Percentiles rank a stretch among this genome's conserved stretches.
These are phyloP conservation scores for Neomonachus schauinslandi DNA, from an alignment of 2,113 vertebrate genomes.

Conservation along the genomic window DNA sequence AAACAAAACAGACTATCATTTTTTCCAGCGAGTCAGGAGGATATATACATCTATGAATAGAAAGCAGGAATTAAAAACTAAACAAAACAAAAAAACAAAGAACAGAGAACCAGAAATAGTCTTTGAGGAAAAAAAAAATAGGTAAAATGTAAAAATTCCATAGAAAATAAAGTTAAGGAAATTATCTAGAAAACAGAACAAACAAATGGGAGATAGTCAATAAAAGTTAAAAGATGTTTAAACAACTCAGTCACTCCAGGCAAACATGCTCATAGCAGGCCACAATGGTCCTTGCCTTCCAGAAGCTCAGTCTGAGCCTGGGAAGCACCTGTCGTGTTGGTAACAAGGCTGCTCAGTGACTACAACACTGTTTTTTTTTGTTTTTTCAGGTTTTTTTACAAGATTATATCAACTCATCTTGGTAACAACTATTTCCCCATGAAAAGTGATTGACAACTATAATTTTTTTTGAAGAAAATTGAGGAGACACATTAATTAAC, in stretches of 20 bases:
- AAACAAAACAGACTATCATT: neutral
- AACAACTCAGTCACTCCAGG: neutral
- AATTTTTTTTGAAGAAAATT: neutral
- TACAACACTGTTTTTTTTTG: neutral
- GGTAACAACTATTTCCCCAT: neutral
- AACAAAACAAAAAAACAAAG: neutral
- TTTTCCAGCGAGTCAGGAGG: neutral
- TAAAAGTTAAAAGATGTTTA: neutral
- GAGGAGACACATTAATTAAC: neutral
- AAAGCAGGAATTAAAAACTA: neutral
- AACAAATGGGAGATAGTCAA: neutral
- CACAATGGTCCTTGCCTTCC: neutral
- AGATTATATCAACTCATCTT: neutral
- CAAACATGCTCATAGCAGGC: neutral
- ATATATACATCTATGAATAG: neutral
- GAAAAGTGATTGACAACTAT: neutral
- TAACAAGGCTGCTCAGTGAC: neutral
- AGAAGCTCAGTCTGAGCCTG: neutral
- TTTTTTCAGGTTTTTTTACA: neutral
- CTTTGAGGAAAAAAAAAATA: neutral
- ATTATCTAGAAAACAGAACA: neutral
- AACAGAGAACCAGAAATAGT: neutral
- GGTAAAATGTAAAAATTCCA: slow-evolving; percentile 4
- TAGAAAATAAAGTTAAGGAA: neutral
- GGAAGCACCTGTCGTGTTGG: neutral